A percentile compares a stretch with the other conserved stretches of the same genome.
Conservation (phyloP, 2,113 vertebrate genomes). For the Sapayoa aenigma region DNA sequence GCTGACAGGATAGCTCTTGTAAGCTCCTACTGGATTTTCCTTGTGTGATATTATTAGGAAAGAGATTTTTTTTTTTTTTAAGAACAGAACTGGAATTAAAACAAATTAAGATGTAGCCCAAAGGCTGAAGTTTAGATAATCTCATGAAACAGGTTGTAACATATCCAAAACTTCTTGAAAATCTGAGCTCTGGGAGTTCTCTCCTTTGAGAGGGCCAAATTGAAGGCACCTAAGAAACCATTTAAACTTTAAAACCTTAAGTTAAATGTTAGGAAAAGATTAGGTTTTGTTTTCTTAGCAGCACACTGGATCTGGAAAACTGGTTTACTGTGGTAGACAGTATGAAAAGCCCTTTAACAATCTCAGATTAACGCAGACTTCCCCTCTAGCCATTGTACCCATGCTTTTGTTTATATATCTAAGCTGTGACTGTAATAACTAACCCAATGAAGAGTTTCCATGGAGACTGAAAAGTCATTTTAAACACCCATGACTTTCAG, state of each 20-base stretch:
- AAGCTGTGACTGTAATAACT: conserved; percentile 8
- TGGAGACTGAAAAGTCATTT: conserved; percentile 36
- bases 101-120: background rate
- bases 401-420: background rate
- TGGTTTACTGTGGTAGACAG: background rate
- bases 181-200: background rate
- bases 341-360: background rate
- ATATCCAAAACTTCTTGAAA: background rate
- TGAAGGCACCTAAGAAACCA: background rate
- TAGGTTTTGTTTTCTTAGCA: background rate
- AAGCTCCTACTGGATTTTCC: background rate
- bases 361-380: background rate
- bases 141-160: background rate
- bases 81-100: background rate
- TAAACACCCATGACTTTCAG: background rate
- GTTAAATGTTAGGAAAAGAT: background rate
- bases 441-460: conserved; percentile 11
- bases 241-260: background rate
- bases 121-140: background rate
- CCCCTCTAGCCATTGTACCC: background rate
- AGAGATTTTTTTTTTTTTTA: background rate
- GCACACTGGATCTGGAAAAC: background rate
- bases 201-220: background rate
- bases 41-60: background rate
- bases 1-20: background rate